Evolutionary conservation across 2,888 invertebrate genomes (phyloP), one percentile per base, ranked within the genome.

Genomic region (Erebia palarica): DNA sequence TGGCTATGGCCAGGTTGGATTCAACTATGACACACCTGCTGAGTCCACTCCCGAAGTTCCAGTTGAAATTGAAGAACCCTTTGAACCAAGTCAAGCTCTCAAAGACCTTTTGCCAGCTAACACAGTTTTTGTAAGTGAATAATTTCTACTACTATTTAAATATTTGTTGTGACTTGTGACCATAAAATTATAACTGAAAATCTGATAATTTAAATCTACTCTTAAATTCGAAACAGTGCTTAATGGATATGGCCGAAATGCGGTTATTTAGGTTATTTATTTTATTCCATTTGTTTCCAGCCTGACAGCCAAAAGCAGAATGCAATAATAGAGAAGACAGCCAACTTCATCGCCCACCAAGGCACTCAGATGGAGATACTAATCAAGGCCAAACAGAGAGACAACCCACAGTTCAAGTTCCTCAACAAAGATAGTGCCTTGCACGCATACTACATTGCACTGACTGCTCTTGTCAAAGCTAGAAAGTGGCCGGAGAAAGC

Each of bases 301-400:
- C 99, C 99, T 0, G 96, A 96, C 76, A 96, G 96, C 5, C 94
- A 96, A 81, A 99, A 98, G 86, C 95, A 97, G 80, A 97, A 98
- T 86, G 97, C 97, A 14, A 97, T 99, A 75, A 98, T 99, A 80
- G 98, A 99, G 84, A 98, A 98, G 90, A 99, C 98, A 0, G 97
- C 98, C 0, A 94, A 96, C 78, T 98, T 98, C 88, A 97, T 98
- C 78, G 96, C 96, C 78, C 94, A 95, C 65, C 98, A 99, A 84
- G 99, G 99, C 0, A 95, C 96, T 9, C 99, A 99, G 91, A 99
- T 99, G 99, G 99, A 99, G 93, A 99, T 99, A 78, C 94, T 99
- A 13, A 96, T 99, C 78, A 99, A 99, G 90, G 98, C 99, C 4
- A 99, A 99, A 90, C 99, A 99, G 88, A 95, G 97, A 0, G 96